phyloP scores from a whole-genome alignment of 2,797 vertebrate genomes.

The Toxotes lorentzi region DNA sequence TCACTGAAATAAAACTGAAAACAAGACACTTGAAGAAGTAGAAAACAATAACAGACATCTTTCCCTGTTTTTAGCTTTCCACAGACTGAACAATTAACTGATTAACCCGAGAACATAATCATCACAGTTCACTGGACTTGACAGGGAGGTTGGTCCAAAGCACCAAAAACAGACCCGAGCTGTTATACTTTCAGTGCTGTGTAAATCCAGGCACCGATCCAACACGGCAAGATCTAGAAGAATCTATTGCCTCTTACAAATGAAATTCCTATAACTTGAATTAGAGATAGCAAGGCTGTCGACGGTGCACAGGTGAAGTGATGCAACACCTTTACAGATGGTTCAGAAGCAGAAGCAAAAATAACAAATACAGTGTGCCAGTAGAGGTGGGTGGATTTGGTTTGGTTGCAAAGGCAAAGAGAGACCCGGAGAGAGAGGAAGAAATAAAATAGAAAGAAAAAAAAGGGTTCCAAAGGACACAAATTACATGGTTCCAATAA shows the following conservation, averaged over 20 bases:
- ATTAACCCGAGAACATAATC: background rate
- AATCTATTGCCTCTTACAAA: background rate
- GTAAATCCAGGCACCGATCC: background rate
- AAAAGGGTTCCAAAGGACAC: conserved; percentile 11
- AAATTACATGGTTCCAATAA: conserved; percentile 46
- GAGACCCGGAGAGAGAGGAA: background rate
- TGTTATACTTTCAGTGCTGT: background rate
- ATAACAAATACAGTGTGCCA: conserved; percentile 66
- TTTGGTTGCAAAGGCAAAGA: conserved; percentile 43
- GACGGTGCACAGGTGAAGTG: conserved; percentile 56
- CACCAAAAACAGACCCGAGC: background rate
- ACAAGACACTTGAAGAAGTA: too few relatives aligned
- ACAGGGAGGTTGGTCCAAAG: background rate
- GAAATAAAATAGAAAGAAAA: conserved; percentile 14
- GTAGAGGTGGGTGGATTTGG: conserved; percentile 65
- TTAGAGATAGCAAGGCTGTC: conserved; percentile 21
- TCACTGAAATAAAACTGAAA: too few relatives aligned
- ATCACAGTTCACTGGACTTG: background rate
- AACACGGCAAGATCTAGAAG: background rate
- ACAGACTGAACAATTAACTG: too few relatives aligned
- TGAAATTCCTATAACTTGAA: conserved; percentile 14
- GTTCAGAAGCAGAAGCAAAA: conserved; percentile 55
- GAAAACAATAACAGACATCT: too few relatives aligned
- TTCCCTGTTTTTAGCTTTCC: too few relatives aligned
- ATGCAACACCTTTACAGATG: conserved; percentile 51